Percentiles rank a stretch among this genome's conserved stretches.
These are phyloP conservation scores for Tetramorium simillimum DNA, from an alignment of 1,140 invertebrate species.

Conservation along the genomic window DNA sequence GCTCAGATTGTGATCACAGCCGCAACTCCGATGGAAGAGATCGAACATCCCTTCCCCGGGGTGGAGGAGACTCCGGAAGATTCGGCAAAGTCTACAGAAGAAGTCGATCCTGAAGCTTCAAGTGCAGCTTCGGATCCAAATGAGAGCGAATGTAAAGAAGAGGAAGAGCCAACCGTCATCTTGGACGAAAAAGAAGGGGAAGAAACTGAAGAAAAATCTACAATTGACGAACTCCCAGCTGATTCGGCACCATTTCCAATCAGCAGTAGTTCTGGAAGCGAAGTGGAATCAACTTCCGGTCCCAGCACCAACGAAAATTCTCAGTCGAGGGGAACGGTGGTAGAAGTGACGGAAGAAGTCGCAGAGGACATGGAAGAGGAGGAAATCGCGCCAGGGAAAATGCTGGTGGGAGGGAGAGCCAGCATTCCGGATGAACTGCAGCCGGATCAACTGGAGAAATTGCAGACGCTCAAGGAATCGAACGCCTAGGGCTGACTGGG, in stretches of 20 bases:
- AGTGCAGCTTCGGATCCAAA: conserved; percentile 62
- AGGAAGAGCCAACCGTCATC: conserved; percentile 57
- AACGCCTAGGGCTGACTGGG: conserved; percentile 90
- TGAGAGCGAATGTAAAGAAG: conserved; percentile 71
- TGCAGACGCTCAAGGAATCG: conserved; percentile 94
- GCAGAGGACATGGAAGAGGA: conserved; percentile 83
- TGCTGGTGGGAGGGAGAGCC: conserved; percentile 90
- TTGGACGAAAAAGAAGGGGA: conserved; percentile 69
- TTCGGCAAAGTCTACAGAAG: conserved; percentile 61
- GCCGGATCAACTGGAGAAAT: conserved; percentile 92
- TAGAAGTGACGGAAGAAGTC: conserved; percentile 73
- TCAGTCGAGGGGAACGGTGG: conserved; percentile 79
- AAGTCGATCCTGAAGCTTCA: conserved; percentile 69
- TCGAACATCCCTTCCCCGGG: conserved; percentile 88
- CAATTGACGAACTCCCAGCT: conserved; percentile 82
- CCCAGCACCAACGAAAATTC: conserved; percentile 88
- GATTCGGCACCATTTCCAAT: conserved; percentile 86
- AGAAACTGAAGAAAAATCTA: conserved; percentile 77
- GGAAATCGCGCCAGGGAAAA: conserved; percentile 89
- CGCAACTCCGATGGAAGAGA: conserved; percentile 95
- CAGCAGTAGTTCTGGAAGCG: conserved; percentile 87
- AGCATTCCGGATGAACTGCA: conserved; percentile 94
- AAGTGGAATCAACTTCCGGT: conserved; percentile 86
- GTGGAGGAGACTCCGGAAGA: conserved; percentile 74
- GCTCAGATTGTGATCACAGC: conserved; percentile 95